phyloP scores from a whole-genome alignment of 2,113 vertebrate genomes.

The Psettodes erumei region DNA sequence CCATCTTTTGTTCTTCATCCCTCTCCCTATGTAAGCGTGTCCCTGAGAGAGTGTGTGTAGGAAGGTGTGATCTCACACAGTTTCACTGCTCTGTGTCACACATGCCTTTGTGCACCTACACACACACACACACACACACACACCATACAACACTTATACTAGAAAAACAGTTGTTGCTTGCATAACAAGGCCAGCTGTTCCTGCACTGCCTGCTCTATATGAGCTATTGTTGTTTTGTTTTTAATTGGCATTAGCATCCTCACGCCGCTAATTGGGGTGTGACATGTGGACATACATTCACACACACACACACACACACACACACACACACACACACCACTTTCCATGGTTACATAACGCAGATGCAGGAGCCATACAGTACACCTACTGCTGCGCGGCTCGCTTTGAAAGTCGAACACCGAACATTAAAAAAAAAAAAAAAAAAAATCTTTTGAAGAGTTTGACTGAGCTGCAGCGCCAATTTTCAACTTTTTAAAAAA shows the following conservation, averaged over 20 bases:
- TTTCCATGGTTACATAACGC: constrained; percentile 35
- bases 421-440: too few species aligned
- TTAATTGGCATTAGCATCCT: constrained; percentile 47
- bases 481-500: not conserved
- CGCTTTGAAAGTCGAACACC: constrained; percentile 12
- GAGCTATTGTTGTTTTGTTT: constrained; percentile 14
- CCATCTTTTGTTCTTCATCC: constrained; percentile 14
- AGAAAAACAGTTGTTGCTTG: constrained; percentile 33
- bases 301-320: constrained; percentile 10
- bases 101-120: constrained; percentile 11
- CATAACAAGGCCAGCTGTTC: constrained; percentile 59
- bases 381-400: constrained; percentile 37
- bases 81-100: constrained; percentile 29
- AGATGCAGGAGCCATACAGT: constrained; percentile 14
- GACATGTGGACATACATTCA: not conserved
- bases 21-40: not conserved
- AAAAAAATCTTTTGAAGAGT: not conserved
- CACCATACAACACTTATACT: not conserved
- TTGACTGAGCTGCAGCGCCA: not conserved
- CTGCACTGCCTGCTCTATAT: constrained; percentile 3
- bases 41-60: constrained; percentile 25
- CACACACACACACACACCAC: not conserved
- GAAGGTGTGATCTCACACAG: constrained; percentile 46
- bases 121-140: constrained; percentile 14
- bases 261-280: constrained; percentile 24